phyloP scores from a whole-genome alignment of 2,797 vertebrate genomes.

The Paratrypauchen microcephalus region DNA sequence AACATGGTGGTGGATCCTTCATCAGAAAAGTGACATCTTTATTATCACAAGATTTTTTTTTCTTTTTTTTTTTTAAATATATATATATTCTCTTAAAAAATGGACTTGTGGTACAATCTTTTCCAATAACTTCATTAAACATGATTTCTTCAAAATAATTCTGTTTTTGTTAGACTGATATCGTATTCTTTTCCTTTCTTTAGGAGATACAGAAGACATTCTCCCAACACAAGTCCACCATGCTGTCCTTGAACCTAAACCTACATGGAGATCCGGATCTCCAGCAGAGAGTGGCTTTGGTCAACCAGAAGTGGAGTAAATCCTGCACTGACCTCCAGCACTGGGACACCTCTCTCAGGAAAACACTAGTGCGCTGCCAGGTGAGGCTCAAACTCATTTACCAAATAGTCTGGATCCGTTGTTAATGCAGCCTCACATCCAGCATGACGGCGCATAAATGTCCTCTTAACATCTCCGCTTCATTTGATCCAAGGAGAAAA shows the following conservation, averaged over 20 bases:
- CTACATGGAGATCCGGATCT: constrained; percentile 72
- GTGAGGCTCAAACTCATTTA: constrained; percentile 58
- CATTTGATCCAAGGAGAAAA: background rate
- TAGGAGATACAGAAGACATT: constrained; percentile 86
- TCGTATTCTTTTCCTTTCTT: background rate
- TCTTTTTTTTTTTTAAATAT: too few species aligned
- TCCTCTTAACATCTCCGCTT: background rate
- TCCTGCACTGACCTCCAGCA: constrained; percentile 70
- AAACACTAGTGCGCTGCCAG: constrained; percentile 84
- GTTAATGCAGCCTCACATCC: background rate
- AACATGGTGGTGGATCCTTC: too few species aligned
- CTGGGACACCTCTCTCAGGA: constrained; percentile 81
- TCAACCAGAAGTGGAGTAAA: constrained; percentile 84
- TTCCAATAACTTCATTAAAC: too few species aligned
- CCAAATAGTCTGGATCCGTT: background rate
- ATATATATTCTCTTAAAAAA: background rate
- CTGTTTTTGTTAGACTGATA: too few species aligned
- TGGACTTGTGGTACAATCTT: background rate
- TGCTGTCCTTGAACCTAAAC: constrained; percentile 81
- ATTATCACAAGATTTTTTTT: too few species aligned
- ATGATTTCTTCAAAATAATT: too few species aligned
- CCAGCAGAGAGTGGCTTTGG: constrained; percentile 67
- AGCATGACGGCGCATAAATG: constrained; percentile 4
- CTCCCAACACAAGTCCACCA: constrained; percentile 81
- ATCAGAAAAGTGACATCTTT: too few species aligned